Evolutionary conservation across 2,113 vertebrate species (phyloP).

Genomic region (Grammomys surdaster): DNA sequence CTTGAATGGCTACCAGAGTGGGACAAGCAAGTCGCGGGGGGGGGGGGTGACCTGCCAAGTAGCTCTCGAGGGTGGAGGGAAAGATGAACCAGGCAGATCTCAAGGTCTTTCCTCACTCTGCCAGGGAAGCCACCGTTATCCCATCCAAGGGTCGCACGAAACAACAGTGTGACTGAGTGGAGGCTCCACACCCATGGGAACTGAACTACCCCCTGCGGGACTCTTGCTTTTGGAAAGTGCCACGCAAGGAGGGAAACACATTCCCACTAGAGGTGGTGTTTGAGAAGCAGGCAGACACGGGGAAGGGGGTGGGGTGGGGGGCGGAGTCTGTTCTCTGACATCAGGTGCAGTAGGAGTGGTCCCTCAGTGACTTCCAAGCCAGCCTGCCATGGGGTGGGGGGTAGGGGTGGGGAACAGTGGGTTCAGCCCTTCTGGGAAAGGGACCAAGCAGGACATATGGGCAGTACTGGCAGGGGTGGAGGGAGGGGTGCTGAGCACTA

Average conservation of each 20-base stretch:
- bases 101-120: not conserved
- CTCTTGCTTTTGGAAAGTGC: slow-evolving; percentile 58
- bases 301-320: not conserved
- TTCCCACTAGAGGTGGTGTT: slow-evolving; percentile 48
- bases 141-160: not conserved
- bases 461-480: not conserved
- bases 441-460: slow-evolving; percentile 77
- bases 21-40: not conserved
- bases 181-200: not conserved
- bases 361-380: slow-evolving; percentile 77
- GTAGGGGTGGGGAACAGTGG: not conserved
- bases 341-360: slow-evolving; percentile 59
- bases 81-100: slow-evolving; percentile 54
- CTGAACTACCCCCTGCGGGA: not conserved
- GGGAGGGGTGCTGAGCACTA: slow-evolving; percentile 76
- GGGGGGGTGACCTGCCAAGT: not conserved
- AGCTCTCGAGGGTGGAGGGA: slow-evolving; percentile 24
- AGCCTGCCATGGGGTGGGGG: slow-evolving; percentile 64
- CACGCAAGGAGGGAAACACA: not conserved
- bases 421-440: slow-evolving; percentile 69
- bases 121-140: not conserved
- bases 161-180: not conserved
- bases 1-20: slow-evolving; percentile 50
- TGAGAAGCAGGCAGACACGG: slow-evolving; percentile 60
- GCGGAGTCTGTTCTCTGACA: slow-evolving; percentile 70